A percentile compares a stretch with the other conserved stretches of the same genome.
phyloP scores from a whole-genome alignment of 2,797 vertebrate genomes.

The Smutsia gigantea region DNA sequence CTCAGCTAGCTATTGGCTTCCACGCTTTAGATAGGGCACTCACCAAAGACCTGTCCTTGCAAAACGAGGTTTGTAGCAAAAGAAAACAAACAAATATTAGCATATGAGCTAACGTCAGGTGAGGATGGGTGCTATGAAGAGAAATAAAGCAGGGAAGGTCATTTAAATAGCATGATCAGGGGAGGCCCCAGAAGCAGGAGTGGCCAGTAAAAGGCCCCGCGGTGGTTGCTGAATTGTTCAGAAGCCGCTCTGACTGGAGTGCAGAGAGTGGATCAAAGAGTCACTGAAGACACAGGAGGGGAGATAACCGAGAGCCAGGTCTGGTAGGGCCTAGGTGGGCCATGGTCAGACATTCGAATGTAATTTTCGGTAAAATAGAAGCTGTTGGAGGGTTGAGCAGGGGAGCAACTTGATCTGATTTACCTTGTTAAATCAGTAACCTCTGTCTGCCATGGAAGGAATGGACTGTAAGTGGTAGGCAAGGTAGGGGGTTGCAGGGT shows the following conservation, averaged over 20 bases:
- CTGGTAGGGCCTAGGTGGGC: background rate
- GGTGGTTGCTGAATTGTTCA: background rate
- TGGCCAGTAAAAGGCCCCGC: background rate
- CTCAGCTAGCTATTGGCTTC: background rate
- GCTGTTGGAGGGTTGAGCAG: background rate
- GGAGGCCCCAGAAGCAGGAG: background rate
- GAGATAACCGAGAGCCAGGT: background rate
- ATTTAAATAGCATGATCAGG: background rate
- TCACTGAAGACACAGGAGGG: background rate
- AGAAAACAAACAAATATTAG: background rate
- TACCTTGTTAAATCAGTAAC: background rate
- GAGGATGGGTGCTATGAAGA: background rate
- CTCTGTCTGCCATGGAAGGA: background rate
- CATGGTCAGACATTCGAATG: background rate
- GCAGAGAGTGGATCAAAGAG: background rate
- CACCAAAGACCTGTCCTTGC: background rate
- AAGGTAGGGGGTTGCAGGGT: background rate
- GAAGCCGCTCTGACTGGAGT: background rate
- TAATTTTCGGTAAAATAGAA: background rate
- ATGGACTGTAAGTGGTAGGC: background rate
- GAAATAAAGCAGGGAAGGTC: background rate
- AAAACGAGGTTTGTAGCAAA: background rate
- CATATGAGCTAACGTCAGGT: background rate
- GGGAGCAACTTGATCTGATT: background rate
- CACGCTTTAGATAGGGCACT: background rate